Evolutionary conservation across 2,797 vertebrate genomes (phyloP).

Genomic region (Chaetophractus vellerosus): DNA sequence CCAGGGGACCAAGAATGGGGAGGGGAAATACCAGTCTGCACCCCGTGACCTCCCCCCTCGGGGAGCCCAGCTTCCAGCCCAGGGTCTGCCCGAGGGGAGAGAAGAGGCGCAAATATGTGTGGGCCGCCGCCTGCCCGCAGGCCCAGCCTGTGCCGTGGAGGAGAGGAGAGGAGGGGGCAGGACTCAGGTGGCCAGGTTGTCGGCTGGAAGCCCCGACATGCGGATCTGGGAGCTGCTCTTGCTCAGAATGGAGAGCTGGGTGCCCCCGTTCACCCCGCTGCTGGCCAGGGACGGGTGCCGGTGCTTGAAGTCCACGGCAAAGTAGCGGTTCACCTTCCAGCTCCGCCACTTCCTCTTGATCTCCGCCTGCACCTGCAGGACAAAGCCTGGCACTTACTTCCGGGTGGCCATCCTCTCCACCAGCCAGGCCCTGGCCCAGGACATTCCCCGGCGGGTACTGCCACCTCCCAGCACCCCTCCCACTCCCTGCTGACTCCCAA

Average conservation of each 20-base stretch:
- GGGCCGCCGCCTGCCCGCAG: constrained; percentile 67
- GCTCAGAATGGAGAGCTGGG: constrained; percentile 99
- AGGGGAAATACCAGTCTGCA: background rate
- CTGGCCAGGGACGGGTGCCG: constrained; percentile 98
- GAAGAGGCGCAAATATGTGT: constrained; percentile 62
- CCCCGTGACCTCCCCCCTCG: constrained; percentile 54
- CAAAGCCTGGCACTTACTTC: constrained; percentile 95
- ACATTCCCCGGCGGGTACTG: too few species aligned
- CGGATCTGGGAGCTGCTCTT: constrained; percentile 99
- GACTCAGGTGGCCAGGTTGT: constrained; percentile 97
- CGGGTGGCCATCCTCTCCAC: constrained; percentile 91
- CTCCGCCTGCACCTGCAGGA: constrained; percentile 99
- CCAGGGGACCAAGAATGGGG: background rate
- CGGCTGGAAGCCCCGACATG: constrained; percentile 97
- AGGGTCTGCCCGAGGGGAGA: constrained; percentile 69
- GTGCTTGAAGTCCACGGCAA: constrained; percentile 99
- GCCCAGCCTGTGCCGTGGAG: constrained; percentile 70
- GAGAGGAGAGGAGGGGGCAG: background rate
- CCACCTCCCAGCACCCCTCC: background rate
- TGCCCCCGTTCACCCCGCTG: constrained; percentile 98
- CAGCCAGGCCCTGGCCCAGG: constrained; percentile 67
- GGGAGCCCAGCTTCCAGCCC: constrained; percentile 34
- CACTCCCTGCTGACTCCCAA: too few species aligned
- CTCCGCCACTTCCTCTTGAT: constrained; percentile 99
- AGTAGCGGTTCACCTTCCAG: constrained; percentile 99